Evolutionary conservation across 2,888 invertebrate species (phyloP).

Genomic region (Acleris cristana): DNA sequence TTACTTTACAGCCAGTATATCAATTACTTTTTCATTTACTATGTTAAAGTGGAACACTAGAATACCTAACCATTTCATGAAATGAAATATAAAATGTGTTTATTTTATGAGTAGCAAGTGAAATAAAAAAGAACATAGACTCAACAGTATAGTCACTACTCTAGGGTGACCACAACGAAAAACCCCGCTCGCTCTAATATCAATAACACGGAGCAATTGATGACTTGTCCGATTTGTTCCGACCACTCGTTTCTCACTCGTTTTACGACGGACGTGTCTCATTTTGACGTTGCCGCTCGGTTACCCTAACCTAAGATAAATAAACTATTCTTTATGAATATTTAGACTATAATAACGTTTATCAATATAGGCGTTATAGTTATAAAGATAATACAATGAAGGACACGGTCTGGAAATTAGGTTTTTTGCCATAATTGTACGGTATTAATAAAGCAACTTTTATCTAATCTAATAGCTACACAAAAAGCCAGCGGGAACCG

Average conservation of each 20-base stretch:
- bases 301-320: conserved; percentile 42
- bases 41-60: neutral
- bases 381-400: no score
- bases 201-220: conserved; percentile 80
- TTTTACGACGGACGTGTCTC: conserved; percentile 70
- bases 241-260: conserved; percentile 71
- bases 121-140: neutral
- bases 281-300: conserved; percentile 52
- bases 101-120: no score
- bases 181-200: conserved; percentile 61
- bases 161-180: conserved; percentile 39
- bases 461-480: conserved; percentile 41
- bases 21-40: no score
- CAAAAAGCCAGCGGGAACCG: conserved; percentile 63
- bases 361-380: no score
- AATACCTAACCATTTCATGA: neutral
- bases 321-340: conserved; percentile 32
- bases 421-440: neutral
- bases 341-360: neutral
- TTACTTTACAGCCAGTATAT: no score
- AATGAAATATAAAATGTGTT: no score
- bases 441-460: conserved; percentile 16
- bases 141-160: neutral
- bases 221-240: conserved; percentile 78
- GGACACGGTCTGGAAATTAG: no score